A percentile compares a stretch with the other conserved stretches of the same genome.
Conservation (phyloP, 2,888 invertebrate species). For the Blera fallax region DNA sequence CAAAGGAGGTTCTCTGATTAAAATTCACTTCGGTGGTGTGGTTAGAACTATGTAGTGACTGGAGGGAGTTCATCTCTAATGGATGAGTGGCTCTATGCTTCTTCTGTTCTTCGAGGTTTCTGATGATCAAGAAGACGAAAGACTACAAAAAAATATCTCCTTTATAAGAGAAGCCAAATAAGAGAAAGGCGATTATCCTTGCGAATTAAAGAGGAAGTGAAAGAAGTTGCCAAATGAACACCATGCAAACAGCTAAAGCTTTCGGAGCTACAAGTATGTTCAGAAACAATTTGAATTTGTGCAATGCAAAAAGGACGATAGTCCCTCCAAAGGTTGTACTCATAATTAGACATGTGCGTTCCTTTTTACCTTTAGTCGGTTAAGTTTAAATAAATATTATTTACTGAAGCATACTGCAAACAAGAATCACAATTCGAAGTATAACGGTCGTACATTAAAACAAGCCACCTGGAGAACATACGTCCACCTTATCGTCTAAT, state of each 20-base stretch:
- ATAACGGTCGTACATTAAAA: no score
- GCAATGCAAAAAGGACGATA: neutral
- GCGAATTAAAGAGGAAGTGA: neutral
- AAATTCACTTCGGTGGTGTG: neutral
- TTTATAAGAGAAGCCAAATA: neutral
- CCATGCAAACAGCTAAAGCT: neutral
- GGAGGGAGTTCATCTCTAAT: neutral
- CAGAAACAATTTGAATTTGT: neutral
- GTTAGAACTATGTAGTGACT: neutral
- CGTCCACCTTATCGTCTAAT: no score
- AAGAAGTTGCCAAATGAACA: neutral
- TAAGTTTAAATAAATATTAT: neutral
- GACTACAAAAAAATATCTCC: neutral
- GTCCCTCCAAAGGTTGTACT: constrained; percentile 6
- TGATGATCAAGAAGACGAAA: neutral
- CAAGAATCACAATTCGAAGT: no score
- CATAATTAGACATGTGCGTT: constrained; percentile 5
- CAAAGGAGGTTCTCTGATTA: neutral
- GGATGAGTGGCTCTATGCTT: neutral
- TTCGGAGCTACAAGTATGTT: neutral
- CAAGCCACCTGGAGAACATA: no score
- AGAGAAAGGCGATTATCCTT: neutral
- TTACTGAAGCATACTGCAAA: constrained; percentile 12
- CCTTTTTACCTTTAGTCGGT: neutral
- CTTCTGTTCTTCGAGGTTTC: neutral